A percentile compares a stretch with the other conserved stretches of the same genome.
Evolutionary conservation across 1,140 invertebrate species (phyloP).

Genomic region (Vollenhovia emeryi): DNA sequence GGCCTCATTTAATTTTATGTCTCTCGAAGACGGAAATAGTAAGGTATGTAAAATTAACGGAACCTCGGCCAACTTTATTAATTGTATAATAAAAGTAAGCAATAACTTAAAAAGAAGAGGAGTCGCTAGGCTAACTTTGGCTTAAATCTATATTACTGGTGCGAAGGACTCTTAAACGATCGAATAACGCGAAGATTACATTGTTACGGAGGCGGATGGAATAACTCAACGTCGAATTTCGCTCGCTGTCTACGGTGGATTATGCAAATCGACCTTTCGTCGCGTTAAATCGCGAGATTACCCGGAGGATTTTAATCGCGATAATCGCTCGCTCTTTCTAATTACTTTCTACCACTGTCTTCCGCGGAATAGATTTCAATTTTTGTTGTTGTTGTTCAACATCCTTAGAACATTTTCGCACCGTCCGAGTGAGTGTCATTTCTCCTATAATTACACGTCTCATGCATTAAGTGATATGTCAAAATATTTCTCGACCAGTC

Average conservation of each 20-base stretch:
- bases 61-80: neutral
- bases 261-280: conserved; percentile 57
- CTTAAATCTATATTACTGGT: neutral
- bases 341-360: conserved; percentile 57
- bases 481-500: neutral
- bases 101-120: neutral
- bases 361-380: conserved; percentile 22
- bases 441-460: neutral
- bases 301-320: conserved; percentile 60
- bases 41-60: neutral
- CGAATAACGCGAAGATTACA: conserved; percentile 44
- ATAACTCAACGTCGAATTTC: conserved; percentile 58
- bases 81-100: neutral
- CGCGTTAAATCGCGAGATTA: conserved; percentile 59
- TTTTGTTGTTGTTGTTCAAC: conserved; percentile 28
- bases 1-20: neutral
- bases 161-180: conserved; percentile 6
- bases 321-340: conserved; percentile 59
- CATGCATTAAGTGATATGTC: conserved; percentile 22
- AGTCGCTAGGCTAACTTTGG: neutral
- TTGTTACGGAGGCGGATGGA: conserved; percentile 16
- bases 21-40: neutral
- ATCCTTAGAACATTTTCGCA: conserved; percentile 22
- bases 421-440: neutral
- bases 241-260: conserved; percentile 54